These are phyloP conservation scores for Siphonodentalium dalli DNA, from an alignment of 2,888 invertebrate species.

Conservation along the genomic window DNA sequence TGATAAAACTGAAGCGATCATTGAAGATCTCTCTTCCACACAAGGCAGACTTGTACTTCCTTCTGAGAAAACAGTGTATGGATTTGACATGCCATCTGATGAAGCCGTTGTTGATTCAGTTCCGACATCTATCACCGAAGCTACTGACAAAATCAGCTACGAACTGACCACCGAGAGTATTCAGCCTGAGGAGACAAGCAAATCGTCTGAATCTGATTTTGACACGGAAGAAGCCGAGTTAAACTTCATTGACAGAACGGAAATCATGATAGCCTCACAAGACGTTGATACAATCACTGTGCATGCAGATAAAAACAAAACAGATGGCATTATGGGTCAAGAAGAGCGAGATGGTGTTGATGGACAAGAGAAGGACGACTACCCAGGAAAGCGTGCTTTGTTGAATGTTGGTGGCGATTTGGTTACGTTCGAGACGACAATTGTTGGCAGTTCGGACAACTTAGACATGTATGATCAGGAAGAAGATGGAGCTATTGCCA, in stretches of 20 bases:
- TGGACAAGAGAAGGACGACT: background rate
- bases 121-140: slow-evolving; percentile 36
- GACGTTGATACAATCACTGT: no score
- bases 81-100: slow-evolving; percentile 65
- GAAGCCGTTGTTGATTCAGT: slow-evolving; percentile 41
- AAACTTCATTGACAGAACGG: background rate
- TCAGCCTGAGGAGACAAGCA: background rate
- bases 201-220: slow-evolving; percentile 1
- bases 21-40: slow-evolving; percentile 9
- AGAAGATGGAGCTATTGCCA: slow-evolving; percentile 4
- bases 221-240: slow-evolving; percentile 2
- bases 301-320: background rate
- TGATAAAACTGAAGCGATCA: no score
- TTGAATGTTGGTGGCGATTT: no score
- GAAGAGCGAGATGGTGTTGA: slow-evolving; percentile 1
- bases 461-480: background rate
- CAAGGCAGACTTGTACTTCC: slow-evolving; percentile 31
- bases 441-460: no score
- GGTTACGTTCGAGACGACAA: no score
- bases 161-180: slow-evolving; percentile 30
- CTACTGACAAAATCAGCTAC: no score
- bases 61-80: slow-evolving; percentile 62
- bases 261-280: no score
- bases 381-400: background rate
- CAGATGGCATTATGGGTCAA: background rate